These are phyloP conservation scores for Pristionchus entomophagus DNA, from an alignment of 2,888 invertebrate species.

Conservation along the genomic window DNA sequence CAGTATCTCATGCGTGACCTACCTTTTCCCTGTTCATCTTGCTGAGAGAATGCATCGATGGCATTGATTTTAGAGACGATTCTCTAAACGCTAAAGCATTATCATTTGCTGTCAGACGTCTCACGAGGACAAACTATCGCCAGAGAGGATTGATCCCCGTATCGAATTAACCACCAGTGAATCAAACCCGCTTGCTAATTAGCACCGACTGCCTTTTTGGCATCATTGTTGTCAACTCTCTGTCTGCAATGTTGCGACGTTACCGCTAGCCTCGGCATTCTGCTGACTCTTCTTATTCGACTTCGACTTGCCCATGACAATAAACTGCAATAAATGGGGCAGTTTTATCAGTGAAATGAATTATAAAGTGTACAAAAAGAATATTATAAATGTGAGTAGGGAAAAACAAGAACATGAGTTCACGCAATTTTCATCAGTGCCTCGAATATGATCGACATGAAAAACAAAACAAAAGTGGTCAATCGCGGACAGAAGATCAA, in stretches of 20 bases:
- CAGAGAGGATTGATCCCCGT: too few species aligned
- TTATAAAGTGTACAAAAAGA: neutral
- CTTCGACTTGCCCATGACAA: constrained; percentile 31
- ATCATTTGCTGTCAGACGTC: neutral
- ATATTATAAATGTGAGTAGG: neutral
- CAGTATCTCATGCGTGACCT: too few species aligned
- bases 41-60: constrained; percentile 67
- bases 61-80: constrained; percentile 60
- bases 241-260: neutral
- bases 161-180: too few species aligned
- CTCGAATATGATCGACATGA: too few species aligned
- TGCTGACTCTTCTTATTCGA: neutral
- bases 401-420: too few species aligned
- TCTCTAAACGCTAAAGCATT: neutral
- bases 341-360: too few species aligned
- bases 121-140: too few species aligned
- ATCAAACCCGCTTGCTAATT: too few species aligned
- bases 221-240: constrained; percentile 26
- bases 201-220: neutral
- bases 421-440: too few species aligned
- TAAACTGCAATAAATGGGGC: neutral
- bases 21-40: constrained; percentile 71
- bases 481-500: neutral
- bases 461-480: neutral
- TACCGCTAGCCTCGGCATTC: neutral